These are phyloP conservation scores for Parus major DNA, from an alignment of 2,113 vertebrate species.

Conservation along the genomic window DNA sequence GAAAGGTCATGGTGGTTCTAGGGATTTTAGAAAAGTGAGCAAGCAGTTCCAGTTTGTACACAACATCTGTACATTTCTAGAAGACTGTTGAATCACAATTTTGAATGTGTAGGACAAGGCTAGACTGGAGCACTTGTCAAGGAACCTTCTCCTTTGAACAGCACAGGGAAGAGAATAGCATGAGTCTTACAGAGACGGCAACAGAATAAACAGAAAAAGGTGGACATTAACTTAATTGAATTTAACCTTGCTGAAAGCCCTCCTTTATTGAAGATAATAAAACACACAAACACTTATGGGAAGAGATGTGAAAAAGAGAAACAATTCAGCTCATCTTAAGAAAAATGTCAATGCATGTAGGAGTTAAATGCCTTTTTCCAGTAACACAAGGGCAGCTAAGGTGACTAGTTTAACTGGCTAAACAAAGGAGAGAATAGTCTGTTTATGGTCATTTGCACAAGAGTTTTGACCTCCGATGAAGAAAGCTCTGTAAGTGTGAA, in stretches of 20 bases:
- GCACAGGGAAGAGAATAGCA: background rate
- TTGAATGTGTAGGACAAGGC: background rate
- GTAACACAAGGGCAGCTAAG: background rate
- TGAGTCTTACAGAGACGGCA: background rate
- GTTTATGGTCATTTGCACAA: background rate
- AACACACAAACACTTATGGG: background rate
- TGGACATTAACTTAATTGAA: background rate
- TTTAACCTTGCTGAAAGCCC: background rate
- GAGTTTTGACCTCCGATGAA: background rate
- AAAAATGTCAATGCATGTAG: background rate
- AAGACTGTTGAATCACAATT: background rate
- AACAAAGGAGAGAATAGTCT: background rate
- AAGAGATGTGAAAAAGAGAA: background rate
- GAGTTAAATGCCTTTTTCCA: background rate
- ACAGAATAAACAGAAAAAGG: background rate
- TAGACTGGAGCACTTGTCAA: background rate
- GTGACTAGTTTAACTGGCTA: background rate
- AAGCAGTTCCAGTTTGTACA: background rate
- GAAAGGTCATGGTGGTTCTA: background rate
- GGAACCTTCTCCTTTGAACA: background rate
- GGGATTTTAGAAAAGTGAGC: background rate
- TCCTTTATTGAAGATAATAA: background rate
- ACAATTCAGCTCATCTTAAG: background rate
- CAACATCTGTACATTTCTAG: background rate
- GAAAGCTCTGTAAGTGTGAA: background rate